phyloP scores from a whole-genome alignment of 2,888 invertebrate species.

The Drosophila koepferae region DNA sequence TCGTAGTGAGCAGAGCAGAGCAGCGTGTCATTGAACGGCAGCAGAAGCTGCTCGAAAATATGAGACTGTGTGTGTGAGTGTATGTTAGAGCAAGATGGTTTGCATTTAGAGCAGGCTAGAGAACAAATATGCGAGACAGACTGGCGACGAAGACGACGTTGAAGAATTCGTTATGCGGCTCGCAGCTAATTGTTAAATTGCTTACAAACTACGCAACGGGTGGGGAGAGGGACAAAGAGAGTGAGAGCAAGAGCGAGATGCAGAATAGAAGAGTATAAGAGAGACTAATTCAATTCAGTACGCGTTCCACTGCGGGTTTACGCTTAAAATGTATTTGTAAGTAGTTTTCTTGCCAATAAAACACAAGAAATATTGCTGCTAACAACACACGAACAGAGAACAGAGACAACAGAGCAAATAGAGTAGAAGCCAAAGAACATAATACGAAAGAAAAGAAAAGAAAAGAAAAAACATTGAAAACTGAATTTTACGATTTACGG shows the following conservation, averaged over 20 bases:
- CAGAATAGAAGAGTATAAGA: neutral
- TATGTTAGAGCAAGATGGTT: neutral
- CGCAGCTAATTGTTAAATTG: constrained; percentile 56
- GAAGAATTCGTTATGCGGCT: constrained; percentile 20
- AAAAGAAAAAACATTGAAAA: constrained; percentile 71
- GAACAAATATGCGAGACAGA: constrained; percentile 53
- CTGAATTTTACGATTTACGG: constrained; percentile 76
- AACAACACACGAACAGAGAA: constrained; percentile 17
- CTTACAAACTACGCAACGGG: constrained; percentile 33
- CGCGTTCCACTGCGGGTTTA: constrained; percentile 63
- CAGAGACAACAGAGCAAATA: constrained; percentile 25
- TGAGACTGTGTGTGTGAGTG: constrained; percentile 2
- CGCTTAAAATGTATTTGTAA: constrained; percentile 46
- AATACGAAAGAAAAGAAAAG: constrained; percentile 39
- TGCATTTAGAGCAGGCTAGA: neutral
- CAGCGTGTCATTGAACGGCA: constrained; percentile 70
- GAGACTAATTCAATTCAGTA: constrained; percentile 66
- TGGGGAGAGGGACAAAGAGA: neutral
- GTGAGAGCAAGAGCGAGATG: neutral
- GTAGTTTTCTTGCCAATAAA: constrained; percentile 52
- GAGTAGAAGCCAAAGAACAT: constrained; percentile 15
- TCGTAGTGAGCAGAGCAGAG: constrained; percentile 12
- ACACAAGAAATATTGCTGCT: constrained; percentile 47
- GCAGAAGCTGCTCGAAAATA: constrained; percentile 18
- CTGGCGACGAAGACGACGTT: constrained; percentile 50